phyloP scores from a whole-genome alignment of 2,113 vertebrate genomes.

The Carollia perspicillata region DNA sequence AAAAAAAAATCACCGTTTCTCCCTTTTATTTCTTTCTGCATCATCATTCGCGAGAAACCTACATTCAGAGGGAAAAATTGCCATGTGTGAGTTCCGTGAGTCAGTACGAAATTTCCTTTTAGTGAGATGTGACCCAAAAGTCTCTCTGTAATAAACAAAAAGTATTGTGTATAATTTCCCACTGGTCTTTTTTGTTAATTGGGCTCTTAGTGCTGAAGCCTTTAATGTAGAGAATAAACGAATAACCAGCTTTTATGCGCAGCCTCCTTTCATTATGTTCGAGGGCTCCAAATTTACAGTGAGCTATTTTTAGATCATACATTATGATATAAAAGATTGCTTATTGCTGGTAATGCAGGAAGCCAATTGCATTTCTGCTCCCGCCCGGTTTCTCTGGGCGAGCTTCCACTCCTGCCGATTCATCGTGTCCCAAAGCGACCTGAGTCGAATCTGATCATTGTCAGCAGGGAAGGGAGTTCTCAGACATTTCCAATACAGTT shows the following conservation, averaged over 20 bases:
- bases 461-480: neutral
- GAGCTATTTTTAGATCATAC: slow-evolving; percentile 67
- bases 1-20: neutral
- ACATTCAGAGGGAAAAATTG: neutral
- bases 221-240: slow-evolving; percentile 69
- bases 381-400: slow-evolving; percentile 22
- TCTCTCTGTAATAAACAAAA: slow-evolving; percentile 69
- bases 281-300: slow-evolving; percentile 55
- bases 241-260: slow-evolving; percentile 59
- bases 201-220: slow-evolving; percentile 54
- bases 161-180: slow-evolving; percentile 66
- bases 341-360: slow-evolving; percentile 61
- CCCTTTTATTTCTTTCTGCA: neutral
- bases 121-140: neutral
- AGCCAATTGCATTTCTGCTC: slow-evolving; percentile 49
- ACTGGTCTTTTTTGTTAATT: slow-evolving; percentile 73
- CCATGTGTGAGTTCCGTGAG: neutral
- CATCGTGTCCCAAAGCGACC: neutral
- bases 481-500: neutral
- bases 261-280: slow-evolving; percentile 57
- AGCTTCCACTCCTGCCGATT: slow-evolving; percentile 41
- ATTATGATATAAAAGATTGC: slow-evolving; percentile 63
- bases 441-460: neutral
- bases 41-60: neutral
- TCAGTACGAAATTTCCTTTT: neutral